phyloP scores from a whole-genome alignment of 2,888 invertebrate genomes.

The Drosophila aldrichi region DNA sequence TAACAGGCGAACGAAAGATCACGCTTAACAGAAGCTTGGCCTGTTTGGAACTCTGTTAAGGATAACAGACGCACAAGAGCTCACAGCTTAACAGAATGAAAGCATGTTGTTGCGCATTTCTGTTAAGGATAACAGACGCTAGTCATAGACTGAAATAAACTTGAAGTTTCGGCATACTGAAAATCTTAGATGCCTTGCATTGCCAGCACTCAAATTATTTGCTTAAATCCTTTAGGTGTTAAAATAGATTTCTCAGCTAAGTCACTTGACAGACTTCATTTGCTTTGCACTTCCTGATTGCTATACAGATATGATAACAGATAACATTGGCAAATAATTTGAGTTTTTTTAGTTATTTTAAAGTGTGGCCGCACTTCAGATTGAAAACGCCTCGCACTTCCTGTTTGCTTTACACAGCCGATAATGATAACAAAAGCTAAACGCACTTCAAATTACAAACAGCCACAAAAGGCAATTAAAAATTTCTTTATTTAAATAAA shows the following conservation, averaged over 20 bases:
- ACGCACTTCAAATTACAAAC: background rate
- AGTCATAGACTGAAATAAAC: background rate
- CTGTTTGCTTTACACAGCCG: slow-evolving; percentile 20
- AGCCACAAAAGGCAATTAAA: background rate
- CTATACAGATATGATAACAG: background rate
- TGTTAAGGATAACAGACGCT: background rate
- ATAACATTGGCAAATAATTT: background rate
- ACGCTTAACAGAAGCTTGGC: background rate
- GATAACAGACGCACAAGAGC: background rate
- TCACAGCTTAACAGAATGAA: background rate
- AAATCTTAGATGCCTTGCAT: background rate
- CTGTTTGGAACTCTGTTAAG: too few species aligned
- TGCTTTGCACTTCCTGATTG: background rate
- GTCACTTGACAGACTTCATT: background rate
- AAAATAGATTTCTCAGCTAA: background rate
- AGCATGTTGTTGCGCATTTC: background rate
- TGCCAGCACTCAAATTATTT: background rate
- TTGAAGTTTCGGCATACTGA: background rate
- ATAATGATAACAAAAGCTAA: slow-evolving; percentile 1
- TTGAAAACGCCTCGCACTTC: slow-evolving; percentile 18
- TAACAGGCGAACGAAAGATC: background rate
- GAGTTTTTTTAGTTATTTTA: background rate
- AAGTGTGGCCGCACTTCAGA: slow-evolving; percentile 18
- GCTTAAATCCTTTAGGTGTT: background rate
- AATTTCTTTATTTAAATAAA: slow-evolving; percentile 17